Conservation (phyloP, 2,888 invertebrate genomes). For the Ptilodon capucinus region DNA sequence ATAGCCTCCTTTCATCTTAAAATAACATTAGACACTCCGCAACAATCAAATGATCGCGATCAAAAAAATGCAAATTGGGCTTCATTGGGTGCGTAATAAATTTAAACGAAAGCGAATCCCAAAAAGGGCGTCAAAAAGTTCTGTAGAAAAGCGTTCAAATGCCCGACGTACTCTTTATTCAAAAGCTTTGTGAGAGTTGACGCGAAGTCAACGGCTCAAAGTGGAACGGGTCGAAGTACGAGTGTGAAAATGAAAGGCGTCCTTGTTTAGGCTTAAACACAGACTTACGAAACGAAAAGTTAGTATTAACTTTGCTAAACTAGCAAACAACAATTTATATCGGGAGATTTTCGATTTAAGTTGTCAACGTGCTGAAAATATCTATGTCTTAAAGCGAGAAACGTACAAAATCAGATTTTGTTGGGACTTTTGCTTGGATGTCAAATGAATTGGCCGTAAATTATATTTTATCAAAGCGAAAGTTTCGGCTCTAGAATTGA, state of each 20-base stretch:
- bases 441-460: neutral
- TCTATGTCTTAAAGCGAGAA: constrained; percentile 2
- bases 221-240: constrained; percentile 36
- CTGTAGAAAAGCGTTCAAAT: constrained; percentile 51
- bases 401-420: neutral
- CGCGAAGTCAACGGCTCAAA: constrained; percentile 35
- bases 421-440: neutral
- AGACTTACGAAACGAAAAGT: constrained; percentile 37
- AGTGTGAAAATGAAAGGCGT: constrained; percentile 59
- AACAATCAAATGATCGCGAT: neutral
- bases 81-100: constrained; percentile 13
- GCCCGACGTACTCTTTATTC: constrained; percentile 50
- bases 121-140: constrained; percentile 47
- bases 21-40: neutral
- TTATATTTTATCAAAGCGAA: neutral
- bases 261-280: constrained; percentile 50
- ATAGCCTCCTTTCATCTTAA: neutral
- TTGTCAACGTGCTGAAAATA: constrained; percentile 12
- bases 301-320: constrained; percentile 38
- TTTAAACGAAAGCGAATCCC: constrained; percentile 34
- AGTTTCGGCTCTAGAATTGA: neutral
- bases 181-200: constrained; percentile 61
- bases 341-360: constrained; percentile 31
- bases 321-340: constrained; percentile 33
- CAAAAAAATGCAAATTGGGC: neutral